Conservation (phyloP, 2,888 invertebrate species). For the Boloria selene region DNA sequence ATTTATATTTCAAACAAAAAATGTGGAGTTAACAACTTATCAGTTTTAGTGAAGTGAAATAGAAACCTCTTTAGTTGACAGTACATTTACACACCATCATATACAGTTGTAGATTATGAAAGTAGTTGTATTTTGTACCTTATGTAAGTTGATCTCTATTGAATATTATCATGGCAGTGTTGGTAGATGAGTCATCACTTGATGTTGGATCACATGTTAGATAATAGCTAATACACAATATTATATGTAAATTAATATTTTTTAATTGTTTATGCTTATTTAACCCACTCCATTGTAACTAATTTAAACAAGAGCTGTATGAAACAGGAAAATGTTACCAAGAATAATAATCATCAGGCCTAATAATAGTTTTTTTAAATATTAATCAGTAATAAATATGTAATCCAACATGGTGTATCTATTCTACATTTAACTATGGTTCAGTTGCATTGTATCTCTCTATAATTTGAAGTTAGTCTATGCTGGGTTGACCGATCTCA, state of each 20-base stretch:
- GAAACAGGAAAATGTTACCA: not conserved
- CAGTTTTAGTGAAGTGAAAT: slow-evolving; percentile 37
- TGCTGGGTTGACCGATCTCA: slow-evolving; percentile 67
- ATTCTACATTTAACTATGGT: not conserved
- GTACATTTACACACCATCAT: slow-evolving; percentile 40
- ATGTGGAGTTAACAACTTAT: slow-evolving; percentile 8
- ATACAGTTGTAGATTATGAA: slow-evolving; percentile 39
- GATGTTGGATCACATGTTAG: slow-evolving; percentile 11
- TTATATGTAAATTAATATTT: not conserved
- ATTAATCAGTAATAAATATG: not conserved
- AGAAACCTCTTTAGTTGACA: slow-evolving; percentile 39
- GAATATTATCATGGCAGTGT: slow-evolving; percentile 42
- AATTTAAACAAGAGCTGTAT: not conserved
- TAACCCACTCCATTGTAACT: not conserved
- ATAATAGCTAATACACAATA: not conserved
- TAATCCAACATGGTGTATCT: slow-evolving; percentile 8
- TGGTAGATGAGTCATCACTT: slow-evolving; percentile 12
- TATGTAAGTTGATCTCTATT: slow-evolving; percentile 45
- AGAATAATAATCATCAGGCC: slow-evolving; percentile 5
- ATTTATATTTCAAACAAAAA: not conserved
- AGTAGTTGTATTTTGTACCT: slow-evolving; percentile 45
- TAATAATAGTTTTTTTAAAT: slow-evolving; percentile 12
- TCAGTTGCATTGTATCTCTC: not conserved
- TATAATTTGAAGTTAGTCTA: slow-evolving; percentile 28
- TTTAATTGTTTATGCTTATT: not conserved